phyloP scores from a whole-genome alignment of 2,797 vertebrate species.

The Xiphorhynchus erythropygius region DNA sequence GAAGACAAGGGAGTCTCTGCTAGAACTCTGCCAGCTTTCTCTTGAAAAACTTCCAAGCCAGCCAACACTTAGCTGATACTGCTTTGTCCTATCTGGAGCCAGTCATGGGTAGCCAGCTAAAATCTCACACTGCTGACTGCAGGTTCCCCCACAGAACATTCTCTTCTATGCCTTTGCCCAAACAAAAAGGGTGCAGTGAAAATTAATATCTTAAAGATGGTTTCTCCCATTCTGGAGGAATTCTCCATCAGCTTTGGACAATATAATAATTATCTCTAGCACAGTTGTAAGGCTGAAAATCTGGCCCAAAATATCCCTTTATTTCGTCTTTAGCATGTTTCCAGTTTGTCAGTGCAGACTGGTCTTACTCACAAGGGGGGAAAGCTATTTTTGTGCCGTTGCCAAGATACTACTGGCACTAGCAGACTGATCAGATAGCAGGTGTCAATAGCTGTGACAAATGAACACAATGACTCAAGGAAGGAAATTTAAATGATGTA shows the following conservation, averaged over 20 bases:
- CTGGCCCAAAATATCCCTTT: slow-evolving; percentile 60
- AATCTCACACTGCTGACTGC: background rate
- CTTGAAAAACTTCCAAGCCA: background rate
- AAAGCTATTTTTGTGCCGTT: slow-evolving; percentile 80
- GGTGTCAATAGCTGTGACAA: slow-evolving; percentile 80
- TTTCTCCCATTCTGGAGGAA: background rate
- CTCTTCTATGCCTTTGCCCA: background rate
- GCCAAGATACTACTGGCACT: slow-evolving; percentile 79
- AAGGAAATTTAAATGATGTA: slow-evolving; percentile 71
- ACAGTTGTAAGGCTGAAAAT: slow-evolving; percentile 5
- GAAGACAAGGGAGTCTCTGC: rapidly evolving
- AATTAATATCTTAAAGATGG: background rate
- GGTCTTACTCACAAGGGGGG: slow-evolving; percentile 71
- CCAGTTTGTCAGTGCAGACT: slow-evolving; percentile 76
- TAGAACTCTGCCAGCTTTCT: background rate
- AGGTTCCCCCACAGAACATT: background rate
- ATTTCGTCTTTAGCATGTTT: slow-evolving; percentile 75
- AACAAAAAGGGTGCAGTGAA: background rate
- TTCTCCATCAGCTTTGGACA: background rate
- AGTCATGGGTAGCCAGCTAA: background rate
- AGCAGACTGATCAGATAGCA: slow-evolving; percentile 79
- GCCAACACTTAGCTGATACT: background rate
- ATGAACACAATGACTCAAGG: slow-evolving; percentile 75
- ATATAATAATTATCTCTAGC: background rate
- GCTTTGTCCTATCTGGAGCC: background rate